A percentile compares a stretch with the other conserved stretches of the same genome.
Conservation (phyloP, 2,113 vertebrate species). For the Colius striatus region DNA sequence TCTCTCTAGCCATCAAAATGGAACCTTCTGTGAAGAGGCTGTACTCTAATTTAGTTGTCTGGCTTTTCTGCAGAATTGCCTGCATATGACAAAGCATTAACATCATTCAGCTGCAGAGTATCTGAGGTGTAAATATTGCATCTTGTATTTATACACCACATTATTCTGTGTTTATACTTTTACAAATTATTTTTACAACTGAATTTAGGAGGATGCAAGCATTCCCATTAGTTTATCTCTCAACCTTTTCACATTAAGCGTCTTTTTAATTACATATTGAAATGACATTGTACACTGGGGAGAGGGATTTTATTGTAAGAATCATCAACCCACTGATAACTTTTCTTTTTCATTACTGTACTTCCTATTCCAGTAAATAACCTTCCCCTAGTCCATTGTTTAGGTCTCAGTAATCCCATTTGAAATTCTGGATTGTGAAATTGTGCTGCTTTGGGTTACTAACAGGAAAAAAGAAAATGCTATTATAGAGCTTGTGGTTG, state of each 20-base stretch:
- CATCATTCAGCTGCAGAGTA: not conserved
- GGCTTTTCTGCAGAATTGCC: not conserved
- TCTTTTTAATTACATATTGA: not conserved
- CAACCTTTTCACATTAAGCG: not conserved
- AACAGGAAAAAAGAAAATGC: constrained; percentile 16
- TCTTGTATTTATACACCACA: not conserved
- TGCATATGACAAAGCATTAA: not conserved
- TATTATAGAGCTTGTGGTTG: not conserved
- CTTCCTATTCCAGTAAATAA: not conserved
- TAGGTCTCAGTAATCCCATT: not conserved
- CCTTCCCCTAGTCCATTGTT: not conserved
- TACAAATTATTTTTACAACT: not conserved
- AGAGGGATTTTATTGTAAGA: not conserved
- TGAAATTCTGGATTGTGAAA: constrained; percentile 17
- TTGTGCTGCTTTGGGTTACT: not conserved
- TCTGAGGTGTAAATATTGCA: rapidly evolving
- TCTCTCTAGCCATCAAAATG: not conserved
- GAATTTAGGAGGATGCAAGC: not conserved
- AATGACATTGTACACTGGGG: not conserved
- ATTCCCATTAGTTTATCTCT: not conserved
- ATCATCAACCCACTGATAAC: not conserved
- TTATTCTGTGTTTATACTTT: not conserved
- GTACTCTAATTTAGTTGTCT: not conserved
- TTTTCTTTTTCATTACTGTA: not conserved
- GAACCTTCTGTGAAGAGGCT: not conserved